These are phyloP conservation scores for Anhinga anhinga DNA, from an alignment of 2,113 vertebrate genomes.

Conservation along the genomic window DNA sequence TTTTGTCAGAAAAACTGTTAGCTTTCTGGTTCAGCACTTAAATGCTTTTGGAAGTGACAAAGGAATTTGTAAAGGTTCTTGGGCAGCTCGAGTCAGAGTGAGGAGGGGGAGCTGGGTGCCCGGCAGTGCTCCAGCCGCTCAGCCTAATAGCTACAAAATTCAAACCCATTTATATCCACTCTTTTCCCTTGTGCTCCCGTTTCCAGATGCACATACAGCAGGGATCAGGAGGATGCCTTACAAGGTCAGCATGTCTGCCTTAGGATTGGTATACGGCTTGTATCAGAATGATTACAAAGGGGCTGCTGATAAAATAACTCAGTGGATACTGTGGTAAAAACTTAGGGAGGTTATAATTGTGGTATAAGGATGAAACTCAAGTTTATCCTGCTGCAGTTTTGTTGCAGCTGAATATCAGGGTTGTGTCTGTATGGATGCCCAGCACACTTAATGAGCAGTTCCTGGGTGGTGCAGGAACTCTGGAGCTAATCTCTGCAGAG, in stretches of 20 bases:
- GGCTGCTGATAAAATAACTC: neutral
- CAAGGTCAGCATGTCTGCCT: neutral
- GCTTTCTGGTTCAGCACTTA: neutral
- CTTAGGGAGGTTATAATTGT: neutral
- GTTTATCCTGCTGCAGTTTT: neutral
- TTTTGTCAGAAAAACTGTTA: constrained; percentile 6
- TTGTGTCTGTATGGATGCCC: neutral
- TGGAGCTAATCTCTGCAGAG: neutral
- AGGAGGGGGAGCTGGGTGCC: neutral
- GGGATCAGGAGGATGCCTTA: neutral
- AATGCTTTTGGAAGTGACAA: neutral
- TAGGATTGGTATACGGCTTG: neutral
- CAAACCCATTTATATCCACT: neutral
- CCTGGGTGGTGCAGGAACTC: neutral
- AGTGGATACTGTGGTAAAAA: neutral
- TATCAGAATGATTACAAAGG: neutral
- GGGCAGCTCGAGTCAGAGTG: neutral
- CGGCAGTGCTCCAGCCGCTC: neutral
- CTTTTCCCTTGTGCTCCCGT: neutral
- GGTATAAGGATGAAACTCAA: neutral
- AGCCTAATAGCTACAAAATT: neutral
- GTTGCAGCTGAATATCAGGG: neutral
- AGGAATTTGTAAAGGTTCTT: neutral
- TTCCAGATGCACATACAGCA: neutral
- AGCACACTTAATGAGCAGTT: neutral